Evolutionary conservation across 1,140 invertebrate genomes (phyloP).

Genomic region (Drosophila arawakana): DNA sequence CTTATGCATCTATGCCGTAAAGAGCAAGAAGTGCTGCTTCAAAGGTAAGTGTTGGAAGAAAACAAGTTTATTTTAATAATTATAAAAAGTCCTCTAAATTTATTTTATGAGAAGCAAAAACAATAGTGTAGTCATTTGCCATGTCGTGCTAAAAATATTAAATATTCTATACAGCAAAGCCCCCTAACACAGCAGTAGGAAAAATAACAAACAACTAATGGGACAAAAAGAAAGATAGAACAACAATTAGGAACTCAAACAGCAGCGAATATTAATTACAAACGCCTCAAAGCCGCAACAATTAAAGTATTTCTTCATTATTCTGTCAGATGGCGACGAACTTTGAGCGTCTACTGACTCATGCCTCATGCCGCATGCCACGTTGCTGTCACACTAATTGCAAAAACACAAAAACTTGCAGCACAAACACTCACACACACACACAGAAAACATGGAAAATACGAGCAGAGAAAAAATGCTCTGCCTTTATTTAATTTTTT

Average conservation of each 20-base stretch:
- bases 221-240: slow-evolving; percentile 17
- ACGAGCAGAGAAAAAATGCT: slow-evolving; percentile 22
- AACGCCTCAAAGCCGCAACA: slow-evolving; percentile 67
- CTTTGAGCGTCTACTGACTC: slow-evolving; percentile 20
- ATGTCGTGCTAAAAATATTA: slow-evolving; percentile 27
- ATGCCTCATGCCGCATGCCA: slow-evolving; percentile 27
- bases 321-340: slow-evolving; percentile 41
- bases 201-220: not conserved
- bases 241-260: slow-evolving; percentile 50
- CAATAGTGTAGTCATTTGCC: too few species aligned
- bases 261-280: slow-evolving; percentile 67
- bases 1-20: slow-evolving; percentile 87
- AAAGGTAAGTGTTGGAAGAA: slow-evolving; percentile 86
- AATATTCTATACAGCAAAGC: not conserved
- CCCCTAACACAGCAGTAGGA: slow-evolving; percentile 1
- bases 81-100: too few species aligned
- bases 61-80: not conserved
- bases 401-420: slow-evolving; percentile 77
- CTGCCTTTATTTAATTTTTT: slow-evolving; percentile 41
- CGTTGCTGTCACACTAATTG: slow-evolving; percentile 72
- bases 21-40: slow-evolving; percentile 88
- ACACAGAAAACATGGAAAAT: slow-evolving; percentile 27
- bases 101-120: too few species aligned
- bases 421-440: slow-evolving; percentile 15
- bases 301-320: slow-evolving; percentile 79